phyloP scores from a whole-genome alignment of 2,888 invertebrate species.

The Steinernema scapterisci region DNA sequence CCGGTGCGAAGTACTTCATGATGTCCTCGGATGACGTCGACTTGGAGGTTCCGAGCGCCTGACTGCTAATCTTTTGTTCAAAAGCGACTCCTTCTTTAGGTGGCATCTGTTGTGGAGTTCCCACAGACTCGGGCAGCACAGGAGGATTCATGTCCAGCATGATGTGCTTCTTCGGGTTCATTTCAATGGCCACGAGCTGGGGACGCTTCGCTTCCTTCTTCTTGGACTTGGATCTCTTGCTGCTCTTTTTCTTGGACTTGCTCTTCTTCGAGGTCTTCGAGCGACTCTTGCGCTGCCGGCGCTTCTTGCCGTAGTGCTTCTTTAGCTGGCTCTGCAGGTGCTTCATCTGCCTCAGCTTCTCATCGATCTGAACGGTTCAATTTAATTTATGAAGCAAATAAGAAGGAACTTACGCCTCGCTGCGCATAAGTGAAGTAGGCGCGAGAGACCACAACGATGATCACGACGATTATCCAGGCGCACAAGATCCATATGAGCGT shows the following conservation, averaged over 20 bases:
- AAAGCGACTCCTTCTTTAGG: not conserved
- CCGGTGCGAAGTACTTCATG: slow-evolving; percentile 10
- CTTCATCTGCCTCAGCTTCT: not conserved
- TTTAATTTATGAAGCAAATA: not conserved
- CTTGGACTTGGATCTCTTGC: not conserved
- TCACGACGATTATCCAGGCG: not conserved
- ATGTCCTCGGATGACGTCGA: slow-evolving; percentile 4
- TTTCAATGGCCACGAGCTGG: not conserved
- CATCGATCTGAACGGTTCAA: not conserved
- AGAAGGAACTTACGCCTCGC: not conserved
- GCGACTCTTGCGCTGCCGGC: not conserved
- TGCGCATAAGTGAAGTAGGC: not conserved
- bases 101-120: not conserved
- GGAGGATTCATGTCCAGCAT: not conserved
- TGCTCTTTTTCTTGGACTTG: not conserved
- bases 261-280: not conserved
- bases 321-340: not conserved
- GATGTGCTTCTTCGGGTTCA: not conserved
- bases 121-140: not conserved
- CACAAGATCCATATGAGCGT: not conserved
- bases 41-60: not conserved
- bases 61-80: not conserved
- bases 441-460: not conserved
- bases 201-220: not conserved
- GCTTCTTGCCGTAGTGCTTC: slow-evolving; percentile 11